phyloP scores from a whole-genome alignment of 1,140 invertebrate species.

The Physella acuta region DNA sequence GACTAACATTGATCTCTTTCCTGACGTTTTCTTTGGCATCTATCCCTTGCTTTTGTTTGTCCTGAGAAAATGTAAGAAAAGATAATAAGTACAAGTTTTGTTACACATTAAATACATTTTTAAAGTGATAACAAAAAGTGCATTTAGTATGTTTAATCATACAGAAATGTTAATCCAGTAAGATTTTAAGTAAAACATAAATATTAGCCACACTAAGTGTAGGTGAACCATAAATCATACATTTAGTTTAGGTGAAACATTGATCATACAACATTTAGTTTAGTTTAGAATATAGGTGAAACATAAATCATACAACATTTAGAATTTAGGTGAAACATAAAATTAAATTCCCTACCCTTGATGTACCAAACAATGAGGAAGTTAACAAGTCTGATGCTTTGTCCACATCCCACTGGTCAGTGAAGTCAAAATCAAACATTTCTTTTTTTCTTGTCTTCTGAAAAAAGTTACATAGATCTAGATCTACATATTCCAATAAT shows the following conservation, averaged over 20 bases:
- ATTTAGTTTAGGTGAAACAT: no score
- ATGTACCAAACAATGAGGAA: constrained; percentile 13
- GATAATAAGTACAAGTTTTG: neutral
- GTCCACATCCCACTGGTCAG: constrained; percentile 9
- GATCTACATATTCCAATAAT: no score
- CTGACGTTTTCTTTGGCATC: neutral
- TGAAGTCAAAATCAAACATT: constrained; percentile 15
- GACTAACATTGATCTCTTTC: neutral
- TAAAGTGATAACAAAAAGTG: neutral
- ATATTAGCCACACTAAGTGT: neutral
- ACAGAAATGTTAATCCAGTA: neutral
- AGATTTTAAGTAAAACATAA: neutral
- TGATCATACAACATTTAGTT: neutral
- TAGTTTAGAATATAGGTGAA: neutral
- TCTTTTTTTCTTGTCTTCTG: no score
- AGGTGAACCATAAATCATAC: neutral
- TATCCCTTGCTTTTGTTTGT: neutral
- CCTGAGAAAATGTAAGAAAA: neutral
- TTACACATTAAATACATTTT: neutral
- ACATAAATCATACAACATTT: neutral
- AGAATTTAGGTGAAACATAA: neutral
- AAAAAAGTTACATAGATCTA: no score
- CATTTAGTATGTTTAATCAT: neutral
- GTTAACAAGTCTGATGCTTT: constrained; percentile 3
- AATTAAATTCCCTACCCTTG: neutral